phyloP scores from a whole-genome alignment of 2,888 invertebrate genomes.

The Brachynemurus nebulosus region DNA sequence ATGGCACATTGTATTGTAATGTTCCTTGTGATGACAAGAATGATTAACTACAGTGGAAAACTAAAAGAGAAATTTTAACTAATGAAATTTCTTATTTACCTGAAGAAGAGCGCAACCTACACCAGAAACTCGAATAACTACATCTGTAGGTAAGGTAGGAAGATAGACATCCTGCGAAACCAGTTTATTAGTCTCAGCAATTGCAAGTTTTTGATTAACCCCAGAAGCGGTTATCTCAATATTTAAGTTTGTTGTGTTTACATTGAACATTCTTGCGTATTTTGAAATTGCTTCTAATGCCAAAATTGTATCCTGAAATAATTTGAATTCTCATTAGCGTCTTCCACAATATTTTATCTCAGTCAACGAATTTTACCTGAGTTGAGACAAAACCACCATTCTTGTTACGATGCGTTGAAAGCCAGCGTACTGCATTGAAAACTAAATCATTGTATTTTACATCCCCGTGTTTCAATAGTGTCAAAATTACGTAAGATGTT shows the following conservation, averaged over 20 bases:
- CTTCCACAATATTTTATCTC: no score
- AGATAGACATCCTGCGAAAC: constrained; percentile 33
- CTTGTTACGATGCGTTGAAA: constrained; percentile 49
- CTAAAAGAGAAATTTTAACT: no score
- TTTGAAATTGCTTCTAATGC: constrained; percentile 44
- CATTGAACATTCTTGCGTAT: constrained; percentile 35
- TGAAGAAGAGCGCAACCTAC: constrained; percentile 42
- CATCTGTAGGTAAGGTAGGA: constrained; percentile 31
- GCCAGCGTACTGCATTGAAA: constrained; percentile 54
- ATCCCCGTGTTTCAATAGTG: constrained; percentile 37
- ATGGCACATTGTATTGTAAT: constrained; percentile 36
- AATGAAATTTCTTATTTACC: no score
- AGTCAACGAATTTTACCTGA: no score
- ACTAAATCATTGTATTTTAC: constrained; percentile 37
- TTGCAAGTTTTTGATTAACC: constrained; percentile 30
- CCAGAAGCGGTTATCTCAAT: constrained; percentile 32
- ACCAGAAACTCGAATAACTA: constrained; percentile 35
- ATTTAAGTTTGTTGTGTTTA: constrained; percentile 29
- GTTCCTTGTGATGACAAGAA: constrained; percentile 31
- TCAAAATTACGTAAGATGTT: constrained; percentile 49
- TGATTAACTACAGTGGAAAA: no score
- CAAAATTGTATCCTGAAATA: constrained; percentile 47
- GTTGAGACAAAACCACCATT: constrained; percentile 64
- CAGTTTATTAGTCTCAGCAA: constrained; percentile 35
- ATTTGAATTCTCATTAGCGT: no score